phyloP scores from a whole-genome alignment of 1,140 invertebrate genomes.

The Drosophila subobscura region DNA sequence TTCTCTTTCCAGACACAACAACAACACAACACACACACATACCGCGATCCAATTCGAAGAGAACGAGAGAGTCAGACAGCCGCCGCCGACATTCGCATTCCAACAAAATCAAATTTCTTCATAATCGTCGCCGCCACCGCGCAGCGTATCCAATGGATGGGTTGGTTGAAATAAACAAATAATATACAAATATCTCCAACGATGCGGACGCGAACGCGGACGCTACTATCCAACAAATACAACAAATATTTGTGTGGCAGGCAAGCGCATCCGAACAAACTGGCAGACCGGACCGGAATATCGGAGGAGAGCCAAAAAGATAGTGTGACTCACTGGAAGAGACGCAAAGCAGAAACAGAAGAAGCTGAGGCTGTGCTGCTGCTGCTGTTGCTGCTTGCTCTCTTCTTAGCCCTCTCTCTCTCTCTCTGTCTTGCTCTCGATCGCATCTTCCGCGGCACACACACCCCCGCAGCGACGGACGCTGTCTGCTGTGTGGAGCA shows the following conservation, averaged over 20 bases:
- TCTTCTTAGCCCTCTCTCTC: not conserved
- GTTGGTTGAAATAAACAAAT: conserved; percentile 48
- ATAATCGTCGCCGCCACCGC: conserved; percentile 55
- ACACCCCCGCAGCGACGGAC: conserved; percentile 61
- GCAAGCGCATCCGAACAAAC: conserved; percentile 59
- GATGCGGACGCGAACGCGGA: conserved; percentile 25
- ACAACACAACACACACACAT: conserved; percentile 20
- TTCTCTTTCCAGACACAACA: conserved; percentile 23
- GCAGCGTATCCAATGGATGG: conserved; percentile 43
- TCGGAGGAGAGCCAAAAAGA: conserved; percentile 27
- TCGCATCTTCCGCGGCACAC: conserved; percentile 12
- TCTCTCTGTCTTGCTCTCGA: conserved; percentile 3
- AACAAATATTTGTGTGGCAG: conserved; percentile 21
- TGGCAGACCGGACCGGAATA: conserved; percentile 35
- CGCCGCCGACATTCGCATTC: conserved; percentile 62
- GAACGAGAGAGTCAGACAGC: conserved; percentile 46
- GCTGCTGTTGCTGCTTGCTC: not conserved
- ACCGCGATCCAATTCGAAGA: conserved; percentile 30
- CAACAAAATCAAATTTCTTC: conserved; percentile 79
- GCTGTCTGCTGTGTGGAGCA: conserved; percentile 36
- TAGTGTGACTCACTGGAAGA: conserved; percentile 45
- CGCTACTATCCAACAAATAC: conserved; percentile 40
- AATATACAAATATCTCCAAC: conserved; percentile 42
- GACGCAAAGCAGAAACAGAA: conserved; percentile 21
- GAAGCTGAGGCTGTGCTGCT: conserved; percentile 1